A percentile compares a stretch with the other conserved stretches of the same genome.
Conservation (phyloP, 2,113 vertebrate genomes). For the Hiodon alosoides region DNA sequence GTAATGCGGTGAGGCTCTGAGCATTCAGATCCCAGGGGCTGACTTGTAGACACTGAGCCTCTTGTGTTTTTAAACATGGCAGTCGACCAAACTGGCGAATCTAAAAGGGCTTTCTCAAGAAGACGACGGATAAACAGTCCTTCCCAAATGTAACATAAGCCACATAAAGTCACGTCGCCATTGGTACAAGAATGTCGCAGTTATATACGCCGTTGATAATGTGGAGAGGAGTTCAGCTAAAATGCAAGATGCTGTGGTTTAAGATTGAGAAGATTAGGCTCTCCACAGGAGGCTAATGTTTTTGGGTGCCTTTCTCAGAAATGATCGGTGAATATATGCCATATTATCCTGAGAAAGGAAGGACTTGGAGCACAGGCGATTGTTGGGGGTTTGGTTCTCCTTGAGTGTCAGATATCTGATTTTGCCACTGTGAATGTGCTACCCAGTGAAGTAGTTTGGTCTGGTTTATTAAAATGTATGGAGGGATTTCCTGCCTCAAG, state of each 20-base stretch:
- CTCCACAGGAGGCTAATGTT: neutral
- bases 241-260: neutral
- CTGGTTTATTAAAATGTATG: too few species aligned
- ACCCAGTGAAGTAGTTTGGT: too few species aligned
- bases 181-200: neutral
- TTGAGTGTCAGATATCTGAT: too few species aligned
- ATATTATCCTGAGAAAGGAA: too few species aligned
- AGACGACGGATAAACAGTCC: conserved; percentile 2
- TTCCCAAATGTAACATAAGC: neutral
- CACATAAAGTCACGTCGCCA: neutral
- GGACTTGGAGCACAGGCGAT: too few species aligned
- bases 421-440: too few species aligned
- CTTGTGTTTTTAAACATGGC: conserved; percentile 6
- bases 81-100: conserved; percentile 8
- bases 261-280: neutral
- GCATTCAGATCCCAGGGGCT: neutral
- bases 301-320: too few species aligned
- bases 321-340: too few species aligned
- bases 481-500: too few species aligned
- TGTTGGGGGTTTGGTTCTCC: too few species aligned
- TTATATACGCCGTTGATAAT: neutral
- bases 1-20: neutral
- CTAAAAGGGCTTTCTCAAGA: neutral
- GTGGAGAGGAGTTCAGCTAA: neutral
- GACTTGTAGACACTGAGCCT: neutral